Evolutionary conservation across 2,888 invertebrate genomes (phyloP).

Genomic region (Polyommatus iphigenia): DNA sequence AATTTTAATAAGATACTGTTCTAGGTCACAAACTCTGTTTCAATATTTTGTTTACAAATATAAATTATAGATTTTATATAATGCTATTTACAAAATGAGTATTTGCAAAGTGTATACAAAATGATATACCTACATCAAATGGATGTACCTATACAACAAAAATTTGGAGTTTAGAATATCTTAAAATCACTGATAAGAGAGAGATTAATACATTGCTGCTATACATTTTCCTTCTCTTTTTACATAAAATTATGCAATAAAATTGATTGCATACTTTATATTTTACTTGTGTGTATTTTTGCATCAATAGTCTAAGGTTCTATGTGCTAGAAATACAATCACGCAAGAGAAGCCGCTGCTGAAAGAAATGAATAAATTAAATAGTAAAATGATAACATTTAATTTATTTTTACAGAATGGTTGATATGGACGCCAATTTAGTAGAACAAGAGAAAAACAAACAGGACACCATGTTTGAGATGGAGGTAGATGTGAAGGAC

Average conservation of each 20-base stretch:
- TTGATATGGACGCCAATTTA: constrained; percentile 87
- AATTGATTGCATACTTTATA: no score
- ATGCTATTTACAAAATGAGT: neutral
- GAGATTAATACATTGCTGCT: no score
- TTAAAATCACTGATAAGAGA: no score
- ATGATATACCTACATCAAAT: no score
- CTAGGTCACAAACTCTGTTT: neutral
- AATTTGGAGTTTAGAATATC: neutral
- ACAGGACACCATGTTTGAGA: constrained; percentile 76
- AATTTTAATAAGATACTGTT: neutral
- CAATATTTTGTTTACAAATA: neutral
- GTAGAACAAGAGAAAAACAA: constrained; percentile 69
- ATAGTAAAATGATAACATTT: constrained; percentile 9
- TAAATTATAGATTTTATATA: neutral
- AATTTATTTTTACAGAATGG: constrained; percentile 77
- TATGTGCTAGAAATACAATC: neutral
- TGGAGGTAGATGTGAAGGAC: constrained; percentile 77
- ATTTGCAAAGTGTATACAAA: neutral
- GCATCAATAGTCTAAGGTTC: no score
- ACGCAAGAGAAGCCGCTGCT: neutral
- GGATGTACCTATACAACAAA: neutral
- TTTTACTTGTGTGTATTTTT: no score
- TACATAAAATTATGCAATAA: no score
- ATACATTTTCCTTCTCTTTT: no score
- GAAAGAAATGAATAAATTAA: neutral